A percentile compares a stretch with the other conserved stretches of the same genome.
Evolutionary conservation across 1,140 invertebrate genomes (phyloP).

Genomic region (Anoplolepis gracilipes): DNA sequence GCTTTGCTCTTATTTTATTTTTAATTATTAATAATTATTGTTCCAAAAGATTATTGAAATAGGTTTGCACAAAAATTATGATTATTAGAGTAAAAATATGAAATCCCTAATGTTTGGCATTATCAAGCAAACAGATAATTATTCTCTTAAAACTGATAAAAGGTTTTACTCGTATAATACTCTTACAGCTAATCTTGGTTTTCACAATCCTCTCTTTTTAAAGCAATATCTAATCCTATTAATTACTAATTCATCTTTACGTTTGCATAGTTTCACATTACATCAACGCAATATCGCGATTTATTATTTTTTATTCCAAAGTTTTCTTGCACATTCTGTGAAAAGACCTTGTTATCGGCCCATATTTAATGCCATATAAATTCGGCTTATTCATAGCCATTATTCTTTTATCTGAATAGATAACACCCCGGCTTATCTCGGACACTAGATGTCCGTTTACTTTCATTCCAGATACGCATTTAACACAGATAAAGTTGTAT

Average conservation of each 20-base stretch:
- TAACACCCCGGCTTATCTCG: conserved; percentile 28
- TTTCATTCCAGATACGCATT: conserved; percentile 37
- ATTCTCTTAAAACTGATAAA: conserved; percentile 39
- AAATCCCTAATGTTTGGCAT: conserved; percentile 67
- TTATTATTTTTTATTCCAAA: conserved; percentile 6
- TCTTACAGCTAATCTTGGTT: conserved; percentile 55
- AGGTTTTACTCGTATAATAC: conserved; percentile 28
- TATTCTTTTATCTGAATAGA: conserved; percentile 43
- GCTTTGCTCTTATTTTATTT: conserved; percentile 64
- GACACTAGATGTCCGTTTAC: conserved; percentile 36
- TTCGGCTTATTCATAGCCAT: conserved; percentile 56
- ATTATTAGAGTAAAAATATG: conserved; percentile 62
- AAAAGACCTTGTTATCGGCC: conserved; percentile 49
- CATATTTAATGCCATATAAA: conserved; percentile 65
- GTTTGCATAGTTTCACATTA: conserved; percentile 41
- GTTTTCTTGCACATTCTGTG: conserved; percentile 42
- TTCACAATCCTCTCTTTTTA: conserved; percentile 22
- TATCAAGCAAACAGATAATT: conserved; percentile 58
- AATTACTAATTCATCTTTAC: not conserved
- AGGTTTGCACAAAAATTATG: conserved; percentile 49
- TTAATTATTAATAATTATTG: conserved; percentile 66
- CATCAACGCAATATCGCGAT: conserved; percentile 22
- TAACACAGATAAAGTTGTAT: conserved; percentile 63
- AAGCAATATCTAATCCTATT: conserved; percentile 3
- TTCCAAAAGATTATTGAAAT: conserved; percentile 66